Evolutionary conservation across 1,140 invertebrate species (phyloP).

Genomic region (Pararge aegeria): DNA sequence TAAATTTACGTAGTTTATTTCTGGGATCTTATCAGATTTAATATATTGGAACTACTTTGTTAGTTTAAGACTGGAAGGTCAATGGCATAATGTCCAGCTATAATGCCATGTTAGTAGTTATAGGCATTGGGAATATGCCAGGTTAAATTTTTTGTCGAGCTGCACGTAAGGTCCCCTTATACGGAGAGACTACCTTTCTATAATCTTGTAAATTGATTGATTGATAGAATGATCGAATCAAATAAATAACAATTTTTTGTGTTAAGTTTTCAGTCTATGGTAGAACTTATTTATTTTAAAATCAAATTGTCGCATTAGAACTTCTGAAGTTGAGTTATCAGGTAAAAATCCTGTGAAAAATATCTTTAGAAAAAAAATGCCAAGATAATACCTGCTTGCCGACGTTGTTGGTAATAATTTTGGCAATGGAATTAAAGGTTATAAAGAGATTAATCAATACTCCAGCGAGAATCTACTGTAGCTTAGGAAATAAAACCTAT

Average conservation of each 20-base stretch:
- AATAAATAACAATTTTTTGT: slow-evolving; percentile 25
- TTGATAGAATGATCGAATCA: slow-evolving; percentile 24
- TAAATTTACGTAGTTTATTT: slow-evolving; percentile 22
- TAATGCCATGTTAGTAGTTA: slow-evolving; percentile 24
- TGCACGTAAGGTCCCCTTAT: slow-evolving; percentile 24
- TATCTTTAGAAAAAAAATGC: no score
- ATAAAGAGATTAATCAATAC: no score
- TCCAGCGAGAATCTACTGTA: no score
- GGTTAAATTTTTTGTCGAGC: slow-evolving; percentile 30
- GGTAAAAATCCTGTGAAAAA: no score
- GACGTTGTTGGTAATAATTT: no score
- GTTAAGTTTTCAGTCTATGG: neutral
- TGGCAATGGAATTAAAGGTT: no score
- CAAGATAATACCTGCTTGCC: no score
- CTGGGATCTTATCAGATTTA: slow-evolving; percentile 22
- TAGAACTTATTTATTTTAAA: no score
- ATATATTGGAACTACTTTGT: slow-evolving; percentile 19
- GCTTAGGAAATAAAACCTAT: no score
- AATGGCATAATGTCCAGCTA: slow-evolving; percentile 28
- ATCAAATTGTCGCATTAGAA: no score
- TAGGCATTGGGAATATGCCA: slow-evolving; percentile 31
- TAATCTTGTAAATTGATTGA: slow-evolving; percentile 23
- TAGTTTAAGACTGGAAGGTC: slow-evolving; percentile 25
- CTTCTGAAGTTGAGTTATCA: no score
- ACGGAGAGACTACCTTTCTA: slow-evolving; percentile 28